phyloP scores from a whole-genome alignment of 2,113 vertebrate species.

The Burhinus bistriatus region DNA sequence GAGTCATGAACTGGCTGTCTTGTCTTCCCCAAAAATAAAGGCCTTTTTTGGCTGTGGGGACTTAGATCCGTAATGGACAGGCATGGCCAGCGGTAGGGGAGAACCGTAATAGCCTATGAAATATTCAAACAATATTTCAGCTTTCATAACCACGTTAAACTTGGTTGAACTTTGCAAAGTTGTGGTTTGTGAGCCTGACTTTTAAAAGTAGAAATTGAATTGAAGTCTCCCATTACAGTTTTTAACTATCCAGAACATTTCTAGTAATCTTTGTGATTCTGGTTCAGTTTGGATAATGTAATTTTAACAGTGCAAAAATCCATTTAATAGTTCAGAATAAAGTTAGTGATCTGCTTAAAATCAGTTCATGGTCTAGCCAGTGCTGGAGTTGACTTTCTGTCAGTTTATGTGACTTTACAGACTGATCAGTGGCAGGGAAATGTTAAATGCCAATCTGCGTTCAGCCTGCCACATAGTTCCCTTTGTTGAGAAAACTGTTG shows the following conservation, averaged over 20 bases:
- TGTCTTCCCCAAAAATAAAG: conserved; percentile 27
- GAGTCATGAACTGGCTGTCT: conserved; percentile 24
- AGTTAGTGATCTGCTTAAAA: background rate
- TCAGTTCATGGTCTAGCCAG: background rate
- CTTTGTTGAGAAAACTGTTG: background rate
- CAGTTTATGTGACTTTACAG: background rate
- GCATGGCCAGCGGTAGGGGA: background rate
- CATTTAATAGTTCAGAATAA: background rate
- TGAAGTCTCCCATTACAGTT: background rate
- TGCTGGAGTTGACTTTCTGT: background rate
- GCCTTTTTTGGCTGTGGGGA: background rate
- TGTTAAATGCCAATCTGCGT: background rate
- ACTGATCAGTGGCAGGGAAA: too few relatives aligned
- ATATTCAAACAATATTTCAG: conserved; percentile 10
- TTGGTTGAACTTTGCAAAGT: background rate
- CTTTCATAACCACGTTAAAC: background rate
- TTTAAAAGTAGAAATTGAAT: background rate
- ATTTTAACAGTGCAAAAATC: background rate
- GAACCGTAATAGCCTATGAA: background rate
- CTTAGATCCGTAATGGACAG: background rate
- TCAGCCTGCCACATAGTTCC: background rate
- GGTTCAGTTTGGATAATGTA: background rate
- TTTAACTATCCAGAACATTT: background rate
- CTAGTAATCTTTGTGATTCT: background rate
- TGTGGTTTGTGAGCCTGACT: background rate